Evolutionary conservation across 2,888 invertebrate genomes (phyloP), one percentile per base, ranked within the genome.

Genomic region (Phortica okadai): DNA sequence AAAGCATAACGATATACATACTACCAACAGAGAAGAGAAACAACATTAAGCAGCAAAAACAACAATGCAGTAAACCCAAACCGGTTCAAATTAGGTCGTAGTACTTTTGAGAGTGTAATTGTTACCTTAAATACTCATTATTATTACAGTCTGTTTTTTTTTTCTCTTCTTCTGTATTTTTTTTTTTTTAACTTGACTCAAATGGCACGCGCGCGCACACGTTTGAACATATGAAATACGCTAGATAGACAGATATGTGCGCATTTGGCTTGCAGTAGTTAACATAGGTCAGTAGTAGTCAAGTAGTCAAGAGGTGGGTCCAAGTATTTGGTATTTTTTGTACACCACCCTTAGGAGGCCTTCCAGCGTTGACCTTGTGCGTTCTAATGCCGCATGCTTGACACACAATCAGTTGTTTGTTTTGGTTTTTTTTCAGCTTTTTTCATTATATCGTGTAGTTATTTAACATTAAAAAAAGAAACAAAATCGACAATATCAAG

Each of bases 31-130:
- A 14, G 16, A 11, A 70, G 54, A 16, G 3, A 45, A 7, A 45
- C 10, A 41, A 64, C 64, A 8, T 72, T 42, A 44, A n/a, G 62
- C 73, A 74, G 11, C 64, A 74, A 21, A 58, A 73, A 44, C 56
- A 42, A 45, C 45, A 72, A 69, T 72, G 25, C 41, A 54, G 6
- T 41, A 82, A 79, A 62, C 45, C 59, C 74, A 89, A 88, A 89
- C 88, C 88, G 88, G 88, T 88, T 88, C 85, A 83, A 88, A 88
- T 83, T 88, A 89, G 88, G 88, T 88, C 88, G 89, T 88, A 88
- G 89, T 89, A 89, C 87, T 84, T 87, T 85, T 84, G 82, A 88
- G 82, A 88, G 88, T 86, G 87, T 89, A 88, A 87, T 88, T 85
- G 85, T 85, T 85, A 88, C 87, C 88, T 87, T 85, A 82, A 81